Evolutionary conservation across 2,888 invertebrate genomes (phyloP).

Genomic region (Drosophila emarginata): DNA sequence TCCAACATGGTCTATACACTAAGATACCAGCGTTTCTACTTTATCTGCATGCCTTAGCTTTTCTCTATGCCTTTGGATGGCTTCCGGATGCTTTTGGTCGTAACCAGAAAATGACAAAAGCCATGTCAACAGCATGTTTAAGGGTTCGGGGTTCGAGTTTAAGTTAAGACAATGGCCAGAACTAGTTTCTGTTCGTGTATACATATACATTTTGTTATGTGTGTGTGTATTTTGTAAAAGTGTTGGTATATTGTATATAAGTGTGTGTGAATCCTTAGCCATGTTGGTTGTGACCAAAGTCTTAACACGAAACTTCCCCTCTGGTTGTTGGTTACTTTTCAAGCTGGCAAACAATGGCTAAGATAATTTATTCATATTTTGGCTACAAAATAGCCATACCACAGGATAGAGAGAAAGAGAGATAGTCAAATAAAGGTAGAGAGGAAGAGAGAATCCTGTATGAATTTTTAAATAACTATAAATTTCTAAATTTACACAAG

Average conservation of each 20-base stretch:
- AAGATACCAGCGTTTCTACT: not conserved
- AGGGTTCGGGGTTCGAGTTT: conserved; percentile 50
- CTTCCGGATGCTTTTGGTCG: conserved; percentile 60
- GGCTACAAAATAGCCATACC: conserved; percentile 56
- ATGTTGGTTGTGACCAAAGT: conserved; percentile 65
- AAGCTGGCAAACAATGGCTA: conserved; percentile 67
- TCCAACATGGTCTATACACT: not conserved
- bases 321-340: conserved; percentile 61
- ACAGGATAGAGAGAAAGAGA: conserved; percentile 18
- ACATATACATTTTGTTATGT: conserved; percentile 3
- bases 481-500: conserved; percentile 77
- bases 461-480: conserved; percentile 78
- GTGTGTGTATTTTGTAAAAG: conserved; percentile 1
- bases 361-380: conserved; percentile 76
- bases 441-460: conserved; percentile 22
- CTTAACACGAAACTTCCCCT: conserved; percentile 51
- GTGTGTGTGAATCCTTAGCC: conserved; percentile 41
- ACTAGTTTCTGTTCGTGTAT: not conserved
- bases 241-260: no score
- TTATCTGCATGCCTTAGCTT: not conserved
- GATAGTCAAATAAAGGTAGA: not conserved
- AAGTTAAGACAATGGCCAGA: conserved; percentile 58
- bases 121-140: conserved; percentile 72
- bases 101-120: conserved; percentile 76
- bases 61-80: not conserved